phyloP scores from a whole-genome alignment of 2,113 vertebrate species.

The Merops nubicus region DNA sequence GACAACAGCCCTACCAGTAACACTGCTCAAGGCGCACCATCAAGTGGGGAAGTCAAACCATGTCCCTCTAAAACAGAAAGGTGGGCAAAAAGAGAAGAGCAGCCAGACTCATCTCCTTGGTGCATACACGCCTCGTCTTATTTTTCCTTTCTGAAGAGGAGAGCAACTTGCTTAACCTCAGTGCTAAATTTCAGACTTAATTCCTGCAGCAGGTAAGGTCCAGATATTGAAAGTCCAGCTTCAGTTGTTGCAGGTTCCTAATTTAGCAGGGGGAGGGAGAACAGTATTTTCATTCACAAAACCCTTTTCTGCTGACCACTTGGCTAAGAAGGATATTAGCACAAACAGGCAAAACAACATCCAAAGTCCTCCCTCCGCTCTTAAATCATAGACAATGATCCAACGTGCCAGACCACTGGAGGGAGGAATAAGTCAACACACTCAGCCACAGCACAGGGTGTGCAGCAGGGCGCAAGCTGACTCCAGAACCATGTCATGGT shows the following conservation, averaged over 20 bases:
- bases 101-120: neutral
- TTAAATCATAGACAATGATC: no score
- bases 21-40: neutral
- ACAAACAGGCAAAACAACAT: no score
- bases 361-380: no score
- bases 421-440: no score
- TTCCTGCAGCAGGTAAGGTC: neutral
- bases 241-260: neutral
- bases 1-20: neutral
- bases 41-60: rapidly evolving
- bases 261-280: neutral
- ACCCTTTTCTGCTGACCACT: no score
- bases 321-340: no score
- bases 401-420: no score
- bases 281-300: neutral
- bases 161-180: neutral
- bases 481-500: no score
- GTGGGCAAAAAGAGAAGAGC: neutral
- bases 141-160: neutral
- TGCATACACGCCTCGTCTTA: neutral
- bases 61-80: neutral
- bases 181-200: neutral
- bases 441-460: no score
- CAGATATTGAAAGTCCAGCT: neutral
- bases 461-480: no score